Evolutionary conservation across 2,888 invertebrate genomes (phyloP).

Genomic region (Liposcelis brunnea): DNA sequence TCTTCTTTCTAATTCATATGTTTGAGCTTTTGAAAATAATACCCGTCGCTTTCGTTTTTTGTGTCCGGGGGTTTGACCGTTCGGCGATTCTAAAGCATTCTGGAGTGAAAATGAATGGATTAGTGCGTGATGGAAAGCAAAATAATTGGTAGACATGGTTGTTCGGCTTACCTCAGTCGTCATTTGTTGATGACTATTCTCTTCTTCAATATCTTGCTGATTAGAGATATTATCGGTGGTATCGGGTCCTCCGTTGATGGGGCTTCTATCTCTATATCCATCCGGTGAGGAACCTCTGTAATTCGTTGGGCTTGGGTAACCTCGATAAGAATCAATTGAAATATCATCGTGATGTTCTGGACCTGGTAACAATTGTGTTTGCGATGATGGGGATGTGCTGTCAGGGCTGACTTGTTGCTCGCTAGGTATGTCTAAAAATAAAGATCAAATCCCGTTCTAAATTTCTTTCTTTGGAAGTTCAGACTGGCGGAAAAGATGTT

Average conservation of each 20-base stretch:
- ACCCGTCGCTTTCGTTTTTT: constrained; percentile 93
- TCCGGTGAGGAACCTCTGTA: constrained; percentile 22
- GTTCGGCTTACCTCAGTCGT: background rate
- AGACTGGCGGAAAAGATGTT: too few species aligned
- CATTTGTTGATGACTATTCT: constrained; percentile 24
- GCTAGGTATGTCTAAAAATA: constrained; percentile 24
- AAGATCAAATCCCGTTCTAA: too few species aligned
- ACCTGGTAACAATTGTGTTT: constrained; percentile 3
- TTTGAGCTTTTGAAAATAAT: constrained; percentile 93
- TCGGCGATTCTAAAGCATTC: background rate
- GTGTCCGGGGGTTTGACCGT: constrained; percentile 26
- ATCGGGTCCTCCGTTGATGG: constrained; percentile 19
- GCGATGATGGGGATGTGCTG: constrained; percentile 60
- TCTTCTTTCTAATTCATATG: constrained; percentile 84
- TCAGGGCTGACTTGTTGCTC: constrained; percentile 65
- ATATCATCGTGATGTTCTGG: constrained; percentile 7
- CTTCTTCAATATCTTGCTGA: constrained; percentile 28
- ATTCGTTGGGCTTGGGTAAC: background rate
- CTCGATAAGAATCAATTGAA: constrained; percentile 1
- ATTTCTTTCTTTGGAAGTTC: too few species aligned
- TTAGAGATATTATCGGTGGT: constrained; percentile 21
- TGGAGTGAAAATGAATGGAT: background rate
- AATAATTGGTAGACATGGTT: background rate
- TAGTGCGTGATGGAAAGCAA: background rate
- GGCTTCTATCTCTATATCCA: background rate